Evolutionary conservation across 2,888 invertebrate species (phyloP).

Genomic region (Monochamus alternatus): DNA sequence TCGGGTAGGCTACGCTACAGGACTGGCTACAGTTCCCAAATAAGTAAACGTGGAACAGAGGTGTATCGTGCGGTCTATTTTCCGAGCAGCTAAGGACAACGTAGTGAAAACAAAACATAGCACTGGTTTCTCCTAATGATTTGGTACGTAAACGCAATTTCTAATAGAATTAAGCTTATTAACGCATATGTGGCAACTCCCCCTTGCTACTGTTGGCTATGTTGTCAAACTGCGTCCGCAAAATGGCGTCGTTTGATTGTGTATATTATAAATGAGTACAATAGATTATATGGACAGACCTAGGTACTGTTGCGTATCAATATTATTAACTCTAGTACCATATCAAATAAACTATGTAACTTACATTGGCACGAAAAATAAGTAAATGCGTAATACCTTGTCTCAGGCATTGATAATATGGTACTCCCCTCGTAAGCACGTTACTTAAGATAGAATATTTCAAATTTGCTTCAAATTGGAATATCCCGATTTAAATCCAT

Average conservation of each 20-base stretch:
- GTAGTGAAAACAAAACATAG: not conserved
- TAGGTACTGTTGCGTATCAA: not conserved
- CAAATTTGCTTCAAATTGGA: no score
- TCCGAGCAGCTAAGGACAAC: not conserved
- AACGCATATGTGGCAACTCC: constrained; percentile 19
- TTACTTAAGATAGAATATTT: no score
- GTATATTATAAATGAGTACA: not conserved
- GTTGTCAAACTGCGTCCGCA: constrained; percentile 25
- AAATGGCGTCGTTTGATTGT: constrained; percentile 20
- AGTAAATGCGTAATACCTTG: no score
- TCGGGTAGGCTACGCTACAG: no score
- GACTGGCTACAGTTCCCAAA: not conserved
- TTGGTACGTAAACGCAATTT: constrained; percentile 1
- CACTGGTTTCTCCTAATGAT: not conserved
- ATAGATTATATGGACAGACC: not conserved
- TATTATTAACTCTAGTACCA: no score
- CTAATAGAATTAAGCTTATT: not conserved
- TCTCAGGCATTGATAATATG: no score
- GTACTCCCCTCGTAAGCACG: no score
- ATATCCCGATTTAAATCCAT: no score
- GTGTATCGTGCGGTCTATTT: constrained; percentile 16
- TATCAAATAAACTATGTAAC: no score
- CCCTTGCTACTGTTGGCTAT: not conserved
- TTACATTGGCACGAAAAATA: no score
- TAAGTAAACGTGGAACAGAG: not conserved